phyloP scores from a whole-genome alignment of 2,797 vertebrate genomes.

The Acipenser oxyrinchus region DNA sequence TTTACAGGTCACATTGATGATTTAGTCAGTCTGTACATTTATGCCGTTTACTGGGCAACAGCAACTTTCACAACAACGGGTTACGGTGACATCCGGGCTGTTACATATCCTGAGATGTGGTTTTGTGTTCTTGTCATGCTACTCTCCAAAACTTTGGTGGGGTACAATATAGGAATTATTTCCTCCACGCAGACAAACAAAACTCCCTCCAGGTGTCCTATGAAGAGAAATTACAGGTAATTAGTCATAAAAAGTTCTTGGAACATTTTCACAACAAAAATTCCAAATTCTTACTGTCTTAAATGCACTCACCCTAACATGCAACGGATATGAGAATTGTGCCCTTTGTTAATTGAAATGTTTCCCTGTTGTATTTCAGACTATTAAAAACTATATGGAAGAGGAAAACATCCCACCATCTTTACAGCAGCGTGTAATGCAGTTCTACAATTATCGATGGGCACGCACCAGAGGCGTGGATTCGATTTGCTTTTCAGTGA shows the following conservation, averaged over 20 bases:
- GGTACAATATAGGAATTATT: constrained; percentile 23
- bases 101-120: background rate
- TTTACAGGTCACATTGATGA: background rate
- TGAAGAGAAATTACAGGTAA: constrained; percentile 28
- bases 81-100: constrained; percentile 22
- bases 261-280: too few relatives aligned
- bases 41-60: constrained; percentile 22
- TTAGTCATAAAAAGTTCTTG: background rate
- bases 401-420: constrained; percentile 14
- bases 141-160: constrained; percentile 18
- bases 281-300: too few relatives aligned
- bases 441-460: constrained; percentile 26
- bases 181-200: constrained; percentile 24
- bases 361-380: background rate
- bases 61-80: constrained; percentile 27
- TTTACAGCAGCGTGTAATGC: constrained; percentile 21
- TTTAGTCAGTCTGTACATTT: constrained; percentile 18
- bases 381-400: constrained; percentile 16
- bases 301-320: too few relatives aligned
- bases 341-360: too few relatives aligned
- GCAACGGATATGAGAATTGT: too few relatives aligned
- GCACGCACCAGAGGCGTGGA: constrained; percentile 18
- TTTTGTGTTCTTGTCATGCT: constrained; percentile 12
- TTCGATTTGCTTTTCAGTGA: constrained; percentile 18
- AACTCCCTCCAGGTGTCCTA: constrained; percentile 18